Evolutionary conservation across 2,113 vertebrate species (phyloP).

Genomic region (Peromyscus leucopus): DNA sequence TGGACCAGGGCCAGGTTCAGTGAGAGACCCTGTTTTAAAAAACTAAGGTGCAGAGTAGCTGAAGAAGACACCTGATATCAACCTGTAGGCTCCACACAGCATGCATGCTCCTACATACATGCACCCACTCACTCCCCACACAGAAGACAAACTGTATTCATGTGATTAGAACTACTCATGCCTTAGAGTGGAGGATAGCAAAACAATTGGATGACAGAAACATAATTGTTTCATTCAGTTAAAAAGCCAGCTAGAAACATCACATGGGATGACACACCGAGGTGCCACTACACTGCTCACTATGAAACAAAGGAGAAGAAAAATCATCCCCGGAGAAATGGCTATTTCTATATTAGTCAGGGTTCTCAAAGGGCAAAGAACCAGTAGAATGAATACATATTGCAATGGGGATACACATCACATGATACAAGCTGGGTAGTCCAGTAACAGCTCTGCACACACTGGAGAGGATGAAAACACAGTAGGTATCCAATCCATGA

Average conservation of each 20-base stretch:
- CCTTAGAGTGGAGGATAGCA: neutral
- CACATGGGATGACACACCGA: conserved; percentile 39
- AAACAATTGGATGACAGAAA: conserved; percentile 48
- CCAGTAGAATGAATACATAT: neutral
- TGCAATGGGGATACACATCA: too few species aligned
- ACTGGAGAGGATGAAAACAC: neutral
- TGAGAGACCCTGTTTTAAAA: neutral
- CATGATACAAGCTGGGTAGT: neutral
- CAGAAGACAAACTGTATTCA: neutral
- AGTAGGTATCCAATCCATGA: neutral
- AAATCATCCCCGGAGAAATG: conserved; percentile 66
- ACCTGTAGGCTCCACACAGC: neutral
- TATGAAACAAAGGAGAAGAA: conserved; percentile 64
- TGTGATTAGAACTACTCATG: conserved; percentile 69
- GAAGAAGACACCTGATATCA: neutral
- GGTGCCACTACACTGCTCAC: neutral
- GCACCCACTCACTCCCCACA: too few species aligned
- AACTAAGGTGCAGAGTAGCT: neutral
- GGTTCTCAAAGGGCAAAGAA: neutral
- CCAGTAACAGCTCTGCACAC: neutral
- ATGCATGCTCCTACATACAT: too few species aligned
- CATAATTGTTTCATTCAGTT: conserved; percentile 27
- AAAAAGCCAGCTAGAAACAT: conserved; percentile 27
- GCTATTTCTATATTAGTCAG: neutral
- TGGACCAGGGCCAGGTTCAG: too few species aligned